Percentiles rank a stretch among this genome's conserved stretches.
Conservation (phyloP, 2,113 vertebrate species). For the Limanda limanda region DNA sequence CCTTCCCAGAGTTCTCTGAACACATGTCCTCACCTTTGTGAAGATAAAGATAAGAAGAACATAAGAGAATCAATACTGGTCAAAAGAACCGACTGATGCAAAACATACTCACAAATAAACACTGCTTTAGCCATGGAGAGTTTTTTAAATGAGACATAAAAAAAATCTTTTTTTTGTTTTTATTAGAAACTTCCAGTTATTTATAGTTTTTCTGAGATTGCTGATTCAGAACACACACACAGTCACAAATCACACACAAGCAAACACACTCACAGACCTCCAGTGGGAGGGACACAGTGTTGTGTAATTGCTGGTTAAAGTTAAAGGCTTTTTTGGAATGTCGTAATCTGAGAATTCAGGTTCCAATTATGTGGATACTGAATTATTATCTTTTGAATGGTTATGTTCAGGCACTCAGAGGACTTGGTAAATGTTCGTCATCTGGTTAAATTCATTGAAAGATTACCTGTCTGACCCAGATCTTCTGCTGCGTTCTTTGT, state of each 20-base stretch:
- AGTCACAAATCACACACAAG: neutral
- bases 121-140: neutral
- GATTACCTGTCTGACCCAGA: too few relatives aligned
- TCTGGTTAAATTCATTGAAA: too few relatives aligned
- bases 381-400: neutral
- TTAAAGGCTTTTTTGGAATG: too few relatives aligned
- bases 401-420: too few relatives aligned
- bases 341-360: neutral
- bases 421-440: too few relatives aligned
- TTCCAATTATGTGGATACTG: neutral
- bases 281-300: neutral
- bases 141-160: neutral
- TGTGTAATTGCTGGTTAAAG: neutral
- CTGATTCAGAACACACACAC: neutral
- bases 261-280: neutral
- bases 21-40: conserved; percentile 1
- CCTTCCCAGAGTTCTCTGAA: neutral
- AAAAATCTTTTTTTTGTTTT: too few relatives aligned
- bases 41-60: conserved; percentile 36
- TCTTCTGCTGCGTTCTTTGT: too few relatives aligned
- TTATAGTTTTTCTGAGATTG: too few relatives aligned
- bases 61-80: conserved; percentile 52
- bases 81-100: neutral
- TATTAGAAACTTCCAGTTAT: too few relatives aligned
- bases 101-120: neutral